Conservation (phyloP, 2,113 vertebrate genomes). For the Pluvialis apricaria region DNA sequence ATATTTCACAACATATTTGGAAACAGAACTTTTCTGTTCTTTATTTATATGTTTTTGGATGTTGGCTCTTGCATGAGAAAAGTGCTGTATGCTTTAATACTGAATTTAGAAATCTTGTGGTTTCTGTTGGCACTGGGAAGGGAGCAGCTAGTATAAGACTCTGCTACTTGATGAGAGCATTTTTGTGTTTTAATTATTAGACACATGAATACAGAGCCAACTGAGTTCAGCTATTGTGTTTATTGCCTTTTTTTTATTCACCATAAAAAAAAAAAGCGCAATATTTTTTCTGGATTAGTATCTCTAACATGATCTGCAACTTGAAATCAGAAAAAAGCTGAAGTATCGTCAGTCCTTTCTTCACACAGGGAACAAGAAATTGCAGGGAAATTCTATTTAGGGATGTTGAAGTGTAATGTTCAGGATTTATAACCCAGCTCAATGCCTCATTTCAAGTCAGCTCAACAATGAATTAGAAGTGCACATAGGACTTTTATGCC, state of each 20-base stretch:
- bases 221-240: conserved; percentile 8
- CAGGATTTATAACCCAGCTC: neutral
- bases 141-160: neutral
- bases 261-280: neutral
- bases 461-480: neutral
- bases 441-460: neutral
- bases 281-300: neutral
- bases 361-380: neutral
- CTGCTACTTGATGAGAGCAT: neutral
- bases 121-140: neutral
- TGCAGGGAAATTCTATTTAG: neutral
- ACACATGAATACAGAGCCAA: neutral
- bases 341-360: neutral
- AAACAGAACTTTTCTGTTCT: conserved; percentile 29
- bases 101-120: conserved; percentile 36
- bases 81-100: neutral
- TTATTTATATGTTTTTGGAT: neutral
- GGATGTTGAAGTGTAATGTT: neutral
- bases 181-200: conserved; percentile 11
- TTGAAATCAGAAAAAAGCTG: neutral
- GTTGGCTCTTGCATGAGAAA: neutral
- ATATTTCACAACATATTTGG: conserved; percentile 24
- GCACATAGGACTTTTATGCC: neutral
- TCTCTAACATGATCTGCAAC: neutral
- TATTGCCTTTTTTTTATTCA: neutral